Base-by-base conservation (phyloP, 1,140 invertebrate species). In the Pogonognathellus flavescens region DNA sequence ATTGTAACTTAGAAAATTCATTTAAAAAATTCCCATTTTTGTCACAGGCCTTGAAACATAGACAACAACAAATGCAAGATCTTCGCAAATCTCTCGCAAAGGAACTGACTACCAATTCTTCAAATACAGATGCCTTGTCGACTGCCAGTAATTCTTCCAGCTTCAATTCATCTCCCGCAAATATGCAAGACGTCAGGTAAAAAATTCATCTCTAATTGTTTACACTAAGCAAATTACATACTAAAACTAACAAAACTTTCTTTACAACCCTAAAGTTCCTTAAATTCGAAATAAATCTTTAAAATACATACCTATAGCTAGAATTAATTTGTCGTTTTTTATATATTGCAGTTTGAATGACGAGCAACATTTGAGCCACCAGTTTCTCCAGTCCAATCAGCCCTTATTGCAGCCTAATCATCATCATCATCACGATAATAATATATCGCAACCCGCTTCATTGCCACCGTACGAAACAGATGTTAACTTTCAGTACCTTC, bases 401-500 rank as follows among this genome's bases (percentile, higher is more conserved):
- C 18, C 31, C 1, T 6, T 41, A 41, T 41, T 83, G 10, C 82
- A 60, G 20, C 49, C 41, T 49, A 83, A 66, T 62, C 57, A 59
- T 53, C 80, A 66, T 80, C 55, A 66, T 14, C 52, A 66, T 14
- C 52, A 66, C 41, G 72, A 85, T 80, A 53, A 80, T 80, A 25
- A 80, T 25, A 60, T 62, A 66, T 80, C 55, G n/a, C 62, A 55
- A 14, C 81, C 14, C 53, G n/a, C n/a, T 83, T 76, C 49, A 59
- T n/a, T 76, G 14, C 70, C 70, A 18, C 70, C 70, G 1, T 76
- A 49, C 49, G 70, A 76, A 76, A 76, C 84, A 3, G 88, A 88
- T 57, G 88, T 88, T 4, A 88, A 88, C 84, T 88, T 87, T 49
- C 76, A 84, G 83, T 88, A 88, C 60, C 66, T 88, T 18, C 80